Evolutionary conservation across 2,888 invertebrate genomes (phyloP).

Genomic region (Protula sp.): DNA sequence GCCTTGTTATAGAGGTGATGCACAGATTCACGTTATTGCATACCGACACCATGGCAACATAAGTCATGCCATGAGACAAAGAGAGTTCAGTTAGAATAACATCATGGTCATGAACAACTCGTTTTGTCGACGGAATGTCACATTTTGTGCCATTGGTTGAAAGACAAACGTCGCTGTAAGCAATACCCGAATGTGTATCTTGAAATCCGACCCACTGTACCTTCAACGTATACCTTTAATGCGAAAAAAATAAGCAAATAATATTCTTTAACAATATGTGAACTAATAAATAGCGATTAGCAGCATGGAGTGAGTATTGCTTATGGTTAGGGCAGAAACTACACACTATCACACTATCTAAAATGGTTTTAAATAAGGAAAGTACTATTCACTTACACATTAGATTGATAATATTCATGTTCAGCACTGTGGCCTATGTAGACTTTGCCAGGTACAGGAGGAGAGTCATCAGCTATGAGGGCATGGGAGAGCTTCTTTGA

Average conservation of each 20-base stretch:
- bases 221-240: neutral
- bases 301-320: no score
- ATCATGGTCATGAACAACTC: neutral
- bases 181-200: neutral
- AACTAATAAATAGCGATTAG: no score
- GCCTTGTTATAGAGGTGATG: neutral
- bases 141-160: neutral
- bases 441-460: neutral
- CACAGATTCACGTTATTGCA: neutral
- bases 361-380: no score
- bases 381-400: no score
- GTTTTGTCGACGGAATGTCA: neutral
- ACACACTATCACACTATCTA: no score
- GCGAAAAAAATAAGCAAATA: no score
- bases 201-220: neutral
- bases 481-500: neutral
- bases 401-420: neutral
- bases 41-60: neutral
- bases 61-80: neutral
- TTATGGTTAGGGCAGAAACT: no score
- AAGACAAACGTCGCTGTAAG: neutral
- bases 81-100: neutral
- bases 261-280: no score
- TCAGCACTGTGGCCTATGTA: neutral
- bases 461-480: neutral